Percentiles rank a stretch among this genome's conserved stretches.
phyloP scores from a whole-genome alignment of 2,113 vertebrate species.

The Elaphurus davidianus region DNA sequence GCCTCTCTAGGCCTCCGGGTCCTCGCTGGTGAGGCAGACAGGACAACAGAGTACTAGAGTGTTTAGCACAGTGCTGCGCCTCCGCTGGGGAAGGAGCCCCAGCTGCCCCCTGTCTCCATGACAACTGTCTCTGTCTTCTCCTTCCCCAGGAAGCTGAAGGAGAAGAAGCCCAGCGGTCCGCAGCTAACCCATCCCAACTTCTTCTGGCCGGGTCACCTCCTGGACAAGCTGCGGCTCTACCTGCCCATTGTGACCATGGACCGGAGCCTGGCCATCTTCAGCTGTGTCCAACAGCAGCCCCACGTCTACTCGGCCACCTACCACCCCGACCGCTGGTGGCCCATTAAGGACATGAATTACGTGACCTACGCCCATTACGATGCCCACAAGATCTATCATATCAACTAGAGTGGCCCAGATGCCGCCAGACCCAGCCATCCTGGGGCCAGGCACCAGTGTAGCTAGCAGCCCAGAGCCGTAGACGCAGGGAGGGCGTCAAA shows the following conservation, averaged over 20 bases:
- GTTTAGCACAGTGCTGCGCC: background rate
- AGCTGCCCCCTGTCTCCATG: background rate
- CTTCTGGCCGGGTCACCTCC: conserved; percentile 79
- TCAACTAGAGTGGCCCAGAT: background rate
- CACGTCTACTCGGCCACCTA: background rate
- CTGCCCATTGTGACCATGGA: conserved; percentile 24
- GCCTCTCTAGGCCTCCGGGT: background rate
- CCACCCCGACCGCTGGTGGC: conserved; percentile 18
- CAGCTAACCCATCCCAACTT: conserved; percentile 33
- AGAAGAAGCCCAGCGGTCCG: background rate
- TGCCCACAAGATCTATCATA: background rate
- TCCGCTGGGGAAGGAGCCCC: background rate
- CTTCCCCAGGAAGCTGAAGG: conserved; percentile 62
- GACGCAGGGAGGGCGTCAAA: background rate
- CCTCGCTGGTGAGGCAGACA: background rate
- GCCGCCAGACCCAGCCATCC: background rate
- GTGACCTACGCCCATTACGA: background rate
- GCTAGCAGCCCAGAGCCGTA: background rate
- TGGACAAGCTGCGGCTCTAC: conserved; percentile 76
- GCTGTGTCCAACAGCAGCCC: background rate
- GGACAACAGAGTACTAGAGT: background rate
- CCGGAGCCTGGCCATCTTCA: conserved; percentile 57
- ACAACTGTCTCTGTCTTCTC: background rate
- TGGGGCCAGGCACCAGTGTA: background rate
- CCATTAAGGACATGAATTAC: background rate